Base-by-base conservation (phyloP, 2,888 invertebrate species). In the Allacma fusca region DNA sequence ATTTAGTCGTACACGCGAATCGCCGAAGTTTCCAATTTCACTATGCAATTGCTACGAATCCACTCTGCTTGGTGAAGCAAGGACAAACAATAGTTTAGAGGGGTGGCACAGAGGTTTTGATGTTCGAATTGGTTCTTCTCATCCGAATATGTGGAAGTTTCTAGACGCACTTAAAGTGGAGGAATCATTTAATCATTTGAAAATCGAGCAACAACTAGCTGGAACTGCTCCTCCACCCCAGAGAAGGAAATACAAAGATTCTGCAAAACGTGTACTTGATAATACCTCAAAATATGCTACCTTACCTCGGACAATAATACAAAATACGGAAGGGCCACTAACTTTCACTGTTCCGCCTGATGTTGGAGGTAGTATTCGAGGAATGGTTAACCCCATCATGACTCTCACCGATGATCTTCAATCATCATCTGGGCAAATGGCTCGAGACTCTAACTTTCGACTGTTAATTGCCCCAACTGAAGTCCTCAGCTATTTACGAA, bases 61-160 rank as follows among this genome's bases (percentile, higher is more conserved):
- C 5, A 59, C 62, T 0, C 19, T 59, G 0, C 16, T 28, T 34
- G 77, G 43, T 62, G n/a, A 75, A 13, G 50, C 77, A 7, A 59
- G 57, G 29, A 80, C 77, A 4, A 79, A 57, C 40, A 79, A 79
- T 57, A 9, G 57, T 26, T 43, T 75, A 0, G 79, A 80, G 71
- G 77, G 77, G 0, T 80, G 79, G 75, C 80, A 80, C 26, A 50
- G 67, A 19, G 26, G 64, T 13, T 80, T 80, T 62, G 21, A 2
- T 21, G 4, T 59, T 34, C 26, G 44, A 13, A 7, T 80, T 72
- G 75, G 75, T 0, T 62, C 77, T 19, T 19, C 16, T 34, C 77
- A 80, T 76, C 78, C 80, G 0, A 70, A 50, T 12, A 26, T 80
- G 24, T 80, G 79, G 79, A 79, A 77, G n/a, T 80, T 80, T 57